A percentile compares a stretch with the other conserved stretches of the same genome.
phyloP scores from a whole-genome alignment of 2,888 invertebrate genomes.

The Heteromyza rotundicornis region DNA sequence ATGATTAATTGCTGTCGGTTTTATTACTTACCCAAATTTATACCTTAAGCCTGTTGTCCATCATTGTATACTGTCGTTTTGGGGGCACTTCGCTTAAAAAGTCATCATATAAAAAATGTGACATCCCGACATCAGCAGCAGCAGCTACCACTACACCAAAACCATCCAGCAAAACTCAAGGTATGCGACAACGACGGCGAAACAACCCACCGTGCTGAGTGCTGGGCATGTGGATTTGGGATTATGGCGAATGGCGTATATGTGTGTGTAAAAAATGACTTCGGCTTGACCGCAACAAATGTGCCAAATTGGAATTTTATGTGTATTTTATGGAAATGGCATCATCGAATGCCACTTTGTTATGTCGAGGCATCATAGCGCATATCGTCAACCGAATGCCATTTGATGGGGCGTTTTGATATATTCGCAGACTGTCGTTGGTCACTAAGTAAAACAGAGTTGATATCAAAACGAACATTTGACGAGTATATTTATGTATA shows the following conservation, averaged over 20 bases:
- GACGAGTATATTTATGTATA: constrained; percentile 27
- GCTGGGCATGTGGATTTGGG: constrained; percentile 23
- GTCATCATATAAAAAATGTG: constrained; percentile 45
- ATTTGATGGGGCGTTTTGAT: constrained; percentile 28
- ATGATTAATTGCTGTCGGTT: constrained; percentile 12
- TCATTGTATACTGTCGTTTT: neutral
- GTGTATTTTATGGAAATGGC: constrained; percentile 54
- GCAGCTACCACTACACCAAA: neutral
- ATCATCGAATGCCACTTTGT: constrained; percentile 43
- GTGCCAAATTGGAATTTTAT: constrained; percentile 56
- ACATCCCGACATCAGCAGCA: constrained; percentile 23
- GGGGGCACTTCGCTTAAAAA: constrained; percentile 35
- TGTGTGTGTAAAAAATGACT: constrained; percentile 23
- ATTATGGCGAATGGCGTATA: constrained; percentile 15
- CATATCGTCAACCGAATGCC: no score
- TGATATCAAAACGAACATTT: neutral
- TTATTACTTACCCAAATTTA: constrained; percentile 3
- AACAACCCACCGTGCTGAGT: neutral
- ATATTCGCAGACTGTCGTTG: neutral
- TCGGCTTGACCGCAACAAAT: constrained; percentile 51
- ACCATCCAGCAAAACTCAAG: neutral
- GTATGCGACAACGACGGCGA: no score
- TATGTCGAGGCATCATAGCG: constrained; percentile 14
- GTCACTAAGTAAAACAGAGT: neutral
- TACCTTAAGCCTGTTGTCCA: neutral